Evolutionary conservation across 2,113 vertebrate species (phyloP), one percentile per base, ranked within the genome.

Genomic region (Brienomyrus brachyistius): DNA sequence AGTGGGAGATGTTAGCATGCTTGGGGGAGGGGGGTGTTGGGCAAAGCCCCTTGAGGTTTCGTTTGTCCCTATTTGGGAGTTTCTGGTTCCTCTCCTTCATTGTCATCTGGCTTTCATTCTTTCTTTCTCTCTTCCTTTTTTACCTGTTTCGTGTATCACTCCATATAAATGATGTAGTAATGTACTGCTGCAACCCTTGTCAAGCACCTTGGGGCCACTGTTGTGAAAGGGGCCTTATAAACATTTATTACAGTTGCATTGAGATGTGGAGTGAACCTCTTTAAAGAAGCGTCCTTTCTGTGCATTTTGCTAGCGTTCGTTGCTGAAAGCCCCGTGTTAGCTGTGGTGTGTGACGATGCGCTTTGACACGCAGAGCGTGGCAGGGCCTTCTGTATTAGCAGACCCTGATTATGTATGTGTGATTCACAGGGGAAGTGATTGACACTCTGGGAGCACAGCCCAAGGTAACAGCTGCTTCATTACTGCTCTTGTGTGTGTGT

Each of bases 401-500:
- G 40, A 43, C 88, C 31, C 50, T 89, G 51, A 56, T 35, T 77
- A 23, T 66, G 47, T 88, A 19, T 89, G 45, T 43, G 40, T 10
- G 1, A 6, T 90, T 86, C 43, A 1, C 93, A 99, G 98, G 98
- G 89, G 98, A 99, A 0, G 90, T 95, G 59, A 93, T 96, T 21
- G 95, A 97, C 23, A 90, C 96, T 86, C 87, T 97, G 90, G 96
- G 95, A 88, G 94, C 93, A 90, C 96, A 96, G 90, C 95, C 92
- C 0, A 97, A 97, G 89, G 98, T 98, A 84, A 92, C 93, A 80
- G 15, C 19, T 2, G 27, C 51, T 88, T 27, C 48, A 45, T 27
- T 62, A 21, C 70, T 51, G 51, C 52, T 86, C 15, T 59, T 47
- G 17, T 66, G 35, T 86, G 21, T 70, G 43, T 66, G 40, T 85